These are phyloP conservation scores for Anodontia alba DNA, from an alignment of 2,888 invertebrate genomes.

Conservation along the genomic window DNA sequence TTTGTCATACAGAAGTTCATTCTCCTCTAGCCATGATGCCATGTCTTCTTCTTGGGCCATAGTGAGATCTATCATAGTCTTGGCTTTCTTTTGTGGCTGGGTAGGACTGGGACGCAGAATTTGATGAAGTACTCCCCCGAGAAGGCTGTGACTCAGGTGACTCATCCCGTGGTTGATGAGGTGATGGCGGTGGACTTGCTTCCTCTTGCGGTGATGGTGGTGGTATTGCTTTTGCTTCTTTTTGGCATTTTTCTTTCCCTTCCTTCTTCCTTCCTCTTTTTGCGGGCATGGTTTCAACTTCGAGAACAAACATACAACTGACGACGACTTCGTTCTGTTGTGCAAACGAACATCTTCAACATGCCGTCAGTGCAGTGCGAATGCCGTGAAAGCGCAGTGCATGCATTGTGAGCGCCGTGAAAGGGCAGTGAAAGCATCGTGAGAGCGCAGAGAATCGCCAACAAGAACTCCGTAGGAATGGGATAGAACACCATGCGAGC, in stretches of 20 bases:
- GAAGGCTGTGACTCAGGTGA: neutral
- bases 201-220: constrained; percentile 4
- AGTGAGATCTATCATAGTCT: neutral
- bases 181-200: neutral
- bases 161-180: constrained; percentile 4
- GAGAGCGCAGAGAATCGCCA: neutral
- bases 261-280: neutral
- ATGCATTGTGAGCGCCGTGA: neutral
- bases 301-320: neutral
- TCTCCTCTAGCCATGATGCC: neutral
- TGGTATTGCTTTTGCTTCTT: neutral
- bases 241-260: neutral
- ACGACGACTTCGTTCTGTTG: neutral
- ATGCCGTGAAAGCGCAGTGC: neutral
- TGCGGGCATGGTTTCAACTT: neutral
- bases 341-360: neutral
- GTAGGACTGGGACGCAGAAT: neutral
- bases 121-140: constrained; percentile 4
- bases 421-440: neutral
- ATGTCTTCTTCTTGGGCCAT: neutral
- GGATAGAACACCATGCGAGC: neutral
- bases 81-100: neutral
- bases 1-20: neutral
- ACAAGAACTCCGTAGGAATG: neutral
- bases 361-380: neutral